Evolutionary conservation across 2,113 vertebrate species (phyloP).

Genomic region (Talpa occidentalis): DNA sequence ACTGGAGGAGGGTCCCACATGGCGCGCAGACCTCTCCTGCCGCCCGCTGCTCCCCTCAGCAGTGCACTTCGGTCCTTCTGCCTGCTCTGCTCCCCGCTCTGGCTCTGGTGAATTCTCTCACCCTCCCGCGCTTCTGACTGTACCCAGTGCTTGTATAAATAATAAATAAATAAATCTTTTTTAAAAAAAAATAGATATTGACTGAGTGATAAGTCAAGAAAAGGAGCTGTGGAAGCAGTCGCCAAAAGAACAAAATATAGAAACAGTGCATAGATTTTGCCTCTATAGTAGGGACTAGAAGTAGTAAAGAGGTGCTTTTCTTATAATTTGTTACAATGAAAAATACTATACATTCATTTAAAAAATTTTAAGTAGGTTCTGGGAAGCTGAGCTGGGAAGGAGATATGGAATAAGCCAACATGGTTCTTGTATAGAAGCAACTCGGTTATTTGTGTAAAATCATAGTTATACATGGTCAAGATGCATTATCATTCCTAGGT

Average conservation of each 20-base stretch:
- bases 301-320: background rate
- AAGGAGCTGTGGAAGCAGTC: background rate
- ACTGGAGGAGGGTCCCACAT: too few species aligned
- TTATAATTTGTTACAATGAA: background rate
- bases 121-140: too few species aligned
- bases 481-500: background rate
- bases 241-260: background rate
- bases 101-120: too few species aligned
- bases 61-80: too few species aligned
- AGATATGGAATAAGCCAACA: background rate
- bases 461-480: background rate
- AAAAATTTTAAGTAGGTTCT: background rate
- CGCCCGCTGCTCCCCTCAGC: too few species aligned
- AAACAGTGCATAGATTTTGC: background rate
- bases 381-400: background rate
- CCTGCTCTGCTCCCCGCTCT: too few species aligned
- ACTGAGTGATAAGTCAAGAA: background rate
- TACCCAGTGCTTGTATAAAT: too few species aligned
- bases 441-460: background rate
- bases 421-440: background rate
- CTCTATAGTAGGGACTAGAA: background rate
- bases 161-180: too few species aligned
- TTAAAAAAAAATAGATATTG: background rate
- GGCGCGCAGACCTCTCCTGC: too few species aligned
- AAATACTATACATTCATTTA: background rate